Evolutionary conservation across 2,113 vertebrate genomes (phyloP).

Genomic region (Xenopus laevis): DNA sequence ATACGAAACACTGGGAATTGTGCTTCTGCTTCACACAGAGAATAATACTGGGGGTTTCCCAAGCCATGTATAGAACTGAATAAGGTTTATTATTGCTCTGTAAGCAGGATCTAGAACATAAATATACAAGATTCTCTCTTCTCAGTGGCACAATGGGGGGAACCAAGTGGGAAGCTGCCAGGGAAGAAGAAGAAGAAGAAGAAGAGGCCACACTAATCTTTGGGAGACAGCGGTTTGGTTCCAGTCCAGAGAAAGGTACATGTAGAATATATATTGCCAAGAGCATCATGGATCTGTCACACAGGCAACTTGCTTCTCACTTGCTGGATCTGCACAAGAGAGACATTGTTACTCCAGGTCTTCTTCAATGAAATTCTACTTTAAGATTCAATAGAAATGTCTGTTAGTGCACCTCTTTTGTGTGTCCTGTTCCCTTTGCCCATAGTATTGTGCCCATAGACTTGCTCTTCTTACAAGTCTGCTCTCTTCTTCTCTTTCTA

Average conservation of each 20-base stretch:
- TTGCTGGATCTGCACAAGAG: constrained; percentile 7
- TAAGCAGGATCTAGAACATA: constrained; percentile 23
- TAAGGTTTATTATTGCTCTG: constrained; percentile 17
- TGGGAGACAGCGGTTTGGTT: constrained; percentile 10
- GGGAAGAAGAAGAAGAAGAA: not conserved
- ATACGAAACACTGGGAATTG: too few species aligned
- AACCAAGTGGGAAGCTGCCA: not conserved
- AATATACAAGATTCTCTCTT: constrained; percentile 28
- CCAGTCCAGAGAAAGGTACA: constrained; percentile 6
- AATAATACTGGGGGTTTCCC: too few species aligned
- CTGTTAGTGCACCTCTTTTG: too few species aligned
- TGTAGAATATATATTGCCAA: not conserved
- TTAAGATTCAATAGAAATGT: too few species aligned
- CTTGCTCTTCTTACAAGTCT: too few species aligned
- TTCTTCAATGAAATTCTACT: too few species aligned
- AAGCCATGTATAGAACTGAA: too few species aligned
- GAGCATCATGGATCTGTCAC: not conserved
- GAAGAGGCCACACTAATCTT: constrained; percentile 5
- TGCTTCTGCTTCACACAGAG: too few species aligned
- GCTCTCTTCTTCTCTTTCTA: too few species aligned
- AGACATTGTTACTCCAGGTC: too few species aligned
- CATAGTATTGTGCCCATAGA: too few species aligned
- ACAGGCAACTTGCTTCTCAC: constrained; percentile 6
- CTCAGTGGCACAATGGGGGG: not conserved
- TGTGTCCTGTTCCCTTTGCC: too few species aligned